Conservation (phyloP, 2,888 invertebrate genomes). For the Ectemnius continuus region DNA sequence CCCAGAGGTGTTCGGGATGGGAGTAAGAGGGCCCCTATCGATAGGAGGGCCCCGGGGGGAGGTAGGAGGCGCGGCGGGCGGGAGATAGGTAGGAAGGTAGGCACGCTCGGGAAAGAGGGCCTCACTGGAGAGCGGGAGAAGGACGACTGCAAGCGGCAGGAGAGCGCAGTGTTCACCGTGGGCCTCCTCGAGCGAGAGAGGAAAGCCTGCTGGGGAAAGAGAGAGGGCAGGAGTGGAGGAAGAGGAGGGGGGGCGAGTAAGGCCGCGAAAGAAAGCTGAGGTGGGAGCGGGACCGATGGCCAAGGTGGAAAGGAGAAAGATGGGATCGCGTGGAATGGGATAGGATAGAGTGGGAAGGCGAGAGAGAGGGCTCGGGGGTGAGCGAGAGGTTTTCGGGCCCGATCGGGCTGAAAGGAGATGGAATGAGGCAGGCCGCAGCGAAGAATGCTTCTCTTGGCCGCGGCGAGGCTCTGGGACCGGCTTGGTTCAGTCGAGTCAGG, state of each 20-base stretch:
- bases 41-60: slow-evolving; percentile 27
- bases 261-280: slow-evolving; percentile 20
- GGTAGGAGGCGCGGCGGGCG: slow-evolving; percentile 28
- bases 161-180: slow-evolving; percentile 36
- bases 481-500: slow-evolving; percentile 75
- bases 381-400: slow-evolving; percentile 58
- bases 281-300: slow-evolving; percentile 32
- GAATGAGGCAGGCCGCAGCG: slow-evolving; percentile 66
- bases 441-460: slow-evolving; percentile 69
- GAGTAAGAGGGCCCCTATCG: background rate
- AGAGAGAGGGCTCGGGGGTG: slow-evolving; percentile 48
- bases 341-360: slow-evolving; percentile 46
- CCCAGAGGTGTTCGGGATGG: slow-evolving; percentile 1
- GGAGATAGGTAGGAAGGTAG: slow-evolving; percentile 30
- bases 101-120: slow-evolving; percentile 22
- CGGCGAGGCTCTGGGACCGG: slow-evolving; percentile 64
- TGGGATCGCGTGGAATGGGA: slow-evolving; percentile 9
- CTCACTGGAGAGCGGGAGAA: slow-evolving; percentile 21
- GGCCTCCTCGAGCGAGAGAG: slow-evolving; percentile 52
- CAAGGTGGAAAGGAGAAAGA: background rate
- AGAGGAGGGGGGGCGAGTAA: slow-evolving; percentile 18
- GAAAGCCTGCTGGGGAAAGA: slow-evolving; percentile 43
- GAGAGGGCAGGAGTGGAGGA: slow-evolving; percentile 19
- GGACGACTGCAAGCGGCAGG: slow-evolving; percentile 20
- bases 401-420: slow-evolving; percentile 74